Evolutionary conservation across 2,113 vertebrate genomes (phyloP).

Genomic region (Oenanthe oenanthe): DNA sequence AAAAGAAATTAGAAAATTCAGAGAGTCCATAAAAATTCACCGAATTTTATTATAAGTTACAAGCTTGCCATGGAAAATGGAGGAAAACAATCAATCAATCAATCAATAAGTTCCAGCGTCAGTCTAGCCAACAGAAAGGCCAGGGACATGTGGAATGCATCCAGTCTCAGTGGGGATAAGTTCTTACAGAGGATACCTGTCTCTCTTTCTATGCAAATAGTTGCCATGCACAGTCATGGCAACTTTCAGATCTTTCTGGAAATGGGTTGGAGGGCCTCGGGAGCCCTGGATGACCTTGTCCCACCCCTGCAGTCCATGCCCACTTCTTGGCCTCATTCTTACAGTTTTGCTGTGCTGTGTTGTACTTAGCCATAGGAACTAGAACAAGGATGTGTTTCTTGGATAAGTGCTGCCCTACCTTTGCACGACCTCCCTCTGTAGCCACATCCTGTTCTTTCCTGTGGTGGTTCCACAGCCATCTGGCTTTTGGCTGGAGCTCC

Average conservation of each 20-base stretch:
- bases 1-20: neutral
- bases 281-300: neutral
- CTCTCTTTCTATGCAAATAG: neutral
- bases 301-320: neutral
- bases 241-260: neutral
- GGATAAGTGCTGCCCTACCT: neutral
- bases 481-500: neutral
- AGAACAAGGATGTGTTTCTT: neutral
- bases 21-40: neutral
- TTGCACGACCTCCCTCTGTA: neutral
- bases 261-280: neutral
- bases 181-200: neutral
- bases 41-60: neutral
- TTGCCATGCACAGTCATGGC: neutral
- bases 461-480: accelerated
- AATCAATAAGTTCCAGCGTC: neutral
- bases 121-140: neutral
- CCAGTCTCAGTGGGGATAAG: accelerated
- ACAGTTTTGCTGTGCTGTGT: neutral
- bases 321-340: neutral
- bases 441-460: neutral
- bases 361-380: neutral
- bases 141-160: neutral
- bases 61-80: neutral
- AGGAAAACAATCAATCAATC: neutral